Conservation (phyloP, 2,113 vertebrate species). For the Phasianus colchicus region DNA sequence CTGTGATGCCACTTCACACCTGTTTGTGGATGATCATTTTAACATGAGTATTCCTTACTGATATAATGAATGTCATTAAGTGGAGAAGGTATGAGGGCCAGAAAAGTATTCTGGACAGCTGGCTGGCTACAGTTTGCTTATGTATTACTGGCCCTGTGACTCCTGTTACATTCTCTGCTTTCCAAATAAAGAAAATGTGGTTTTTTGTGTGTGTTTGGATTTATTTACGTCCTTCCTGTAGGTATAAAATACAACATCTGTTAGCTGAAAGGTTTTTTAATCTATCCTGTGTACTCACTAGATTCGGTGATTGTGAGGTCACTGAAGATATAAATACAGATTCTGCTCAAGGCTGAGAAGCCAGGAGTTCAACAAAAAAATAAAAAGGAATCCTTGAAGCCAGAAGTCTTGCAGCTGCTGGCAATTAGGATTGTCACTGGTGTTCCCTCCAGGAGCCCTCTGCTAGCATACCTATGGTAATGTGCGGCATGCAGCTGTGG, state of each 20-base stretch:
- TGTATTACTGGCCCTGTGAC: background rate
- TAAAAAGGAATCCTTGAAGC: background rate
- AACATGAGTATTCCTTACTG: background rate
- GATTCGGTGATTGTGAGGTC: background rate
- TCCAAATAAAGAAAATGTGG: background rate
- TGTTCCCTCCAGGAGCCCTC: background rate
- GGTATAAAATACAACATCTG: background rate
- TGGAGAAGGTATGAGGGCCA: background rate
- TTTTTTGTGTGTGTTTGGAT: background rate
- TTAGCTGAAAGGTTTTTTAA: background rate
- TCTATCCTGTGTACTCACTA: background rate
- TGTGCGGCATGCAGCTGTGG: background rate
- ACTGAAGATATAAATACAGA: background rate
- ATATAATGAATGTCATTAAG: background rate
- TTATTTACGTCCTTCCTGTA: slow-evolving; percentile 15
- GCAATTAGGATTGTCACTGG: background rate
- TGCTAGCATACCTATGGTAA: background rate
- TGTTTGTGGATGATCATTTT: background rate
- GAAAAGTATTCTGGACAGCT: background rate
- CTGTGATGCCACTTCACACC: background rate
- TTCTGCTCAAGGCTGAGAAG: slow-evolving; percentile 9
- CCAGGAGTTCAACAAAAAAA: background rate
- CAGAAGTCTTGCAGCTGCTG: slow-evolving; percentile 49
- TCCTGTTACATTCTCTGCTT: background rate
- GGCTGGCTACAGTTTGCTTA: background rate